A percentile compares a stretch with the other conserved stretches of the same genome.
Evolutionary conservation across 2,888 invertebrate species (phyloP).

Genomic region (Odontocolon sp.): DNA sequence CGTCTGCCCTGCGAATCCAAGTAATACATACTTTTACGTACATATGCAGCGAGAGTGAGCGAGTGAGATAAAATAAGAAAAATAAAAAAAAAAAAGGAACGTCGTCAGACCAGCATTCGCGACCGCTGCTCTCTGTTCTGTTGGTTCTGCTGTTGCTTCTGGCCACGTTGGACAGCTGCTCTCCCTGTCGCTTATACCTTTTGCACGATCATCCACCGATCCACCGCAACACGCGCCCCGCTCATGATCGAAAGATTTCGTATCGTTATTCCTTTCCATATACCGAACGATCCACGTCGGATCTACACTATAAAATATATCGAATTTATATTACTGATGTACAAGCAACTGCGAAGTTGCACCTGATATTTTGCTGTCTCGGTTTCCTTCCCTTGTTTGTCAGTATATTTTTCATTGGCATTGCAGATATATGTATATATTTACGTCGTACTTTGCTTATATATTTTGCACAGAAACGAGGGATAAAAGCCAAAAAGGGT

Average conservation of each 20-base stretch:
- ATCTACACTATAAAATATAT: neutral
- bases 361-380: constrained; percentile 32
- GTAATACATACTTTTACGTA: constrained; percentile 29
- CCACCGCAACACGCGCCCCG: neutral
- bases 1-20: constrained; percentile 39
- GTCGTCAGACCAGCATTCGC: constrained; percentile 45
- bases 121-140: neutral
- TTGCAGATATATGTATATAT: neutral
- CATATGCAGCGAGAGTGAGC: neutral
- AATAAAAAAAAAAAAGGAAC: constrained; percentile 18
- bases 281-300: constrained; percentile 29
- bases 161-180: constrained; percentile 51
- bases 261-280: constrained; percentile 43
- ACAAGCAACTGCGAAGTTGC: neutral
- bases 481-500: constrained; percentile 15
- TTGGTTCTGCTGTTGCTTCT: constrained; percentile 2
- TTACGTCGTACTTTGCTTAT: too few relatives aligned
- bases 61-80: neutral
- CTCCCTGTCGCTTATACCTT: constrained; percentile 18
- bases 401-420: neutral
- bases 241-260: constrained; percentile 47
- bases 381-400: neutral
- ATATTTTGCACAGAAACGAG: constrained; percentile 3
- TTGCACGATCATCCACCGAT: constrained; percentile 27
- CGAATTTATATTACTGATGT: neutral